Base-by-base conservation (phyloP, 1,140 invertebrate genomes). In the Geopemphigus sp. region DNA sequence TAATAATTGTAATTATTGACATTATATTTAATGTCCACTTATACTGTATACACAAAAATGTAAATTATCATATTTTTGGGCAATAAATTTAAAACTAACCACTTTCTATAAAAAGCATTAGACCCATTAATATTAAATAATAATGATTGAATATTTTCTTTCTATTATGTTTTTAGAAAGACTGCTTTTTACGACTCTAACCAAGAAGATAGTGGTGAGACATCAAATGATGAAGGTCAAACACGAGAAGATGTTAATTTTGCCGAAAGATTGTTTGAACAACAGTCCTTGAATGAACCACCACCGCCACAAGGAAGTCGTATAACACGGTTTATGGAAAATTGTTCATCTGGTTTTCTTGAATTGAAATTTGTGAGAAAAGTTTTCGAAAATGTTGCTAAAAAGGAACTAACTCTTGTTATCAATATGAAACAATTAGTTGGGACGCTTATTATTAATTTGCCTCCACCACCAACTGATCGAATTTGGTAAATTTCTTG, bases 391-490 rank as follows among this genome's bases (percentile, higher is more conserved):
- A 92, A 91, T 39, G 92, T 99, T 19, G 97, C 94, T 0, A 96
- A 97, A 83, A 98, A 95, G 0, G 93, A 95, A 81, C 90, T 99
- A 19, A 90, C 93, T 63, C 87, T 99, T 72, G 93, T 92, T 82
- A 93, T 99, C 8, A 95, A 96, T 85, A 86, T 98, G 11, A 92
- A 92, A 70, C 90, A 90, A 29, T 85, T 98, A 81, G 90, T 91
- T 82, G 96, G 96, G 0, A 90, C 91, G 22, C 86, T 97, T 59
- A 92, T 93, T 1, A 81, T 98, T n/a, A 99, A 99, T 86, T 90
- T 99, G 83, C 96, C 97, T 47, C 93, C 95, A 32, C 94, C 96
- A 57, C 97, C 96, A 0, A 92, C 93, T 57, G 96, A 98, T 87
- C 88, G 97, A 68, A 83, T 98, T 3, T 99, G 97, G 97, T 88